These are phyloP conservation scores for Sturnus vulgaris DNA, from an alignment of 2,113 vertebrate genomes.

Conservation along the genomic window DNA sequence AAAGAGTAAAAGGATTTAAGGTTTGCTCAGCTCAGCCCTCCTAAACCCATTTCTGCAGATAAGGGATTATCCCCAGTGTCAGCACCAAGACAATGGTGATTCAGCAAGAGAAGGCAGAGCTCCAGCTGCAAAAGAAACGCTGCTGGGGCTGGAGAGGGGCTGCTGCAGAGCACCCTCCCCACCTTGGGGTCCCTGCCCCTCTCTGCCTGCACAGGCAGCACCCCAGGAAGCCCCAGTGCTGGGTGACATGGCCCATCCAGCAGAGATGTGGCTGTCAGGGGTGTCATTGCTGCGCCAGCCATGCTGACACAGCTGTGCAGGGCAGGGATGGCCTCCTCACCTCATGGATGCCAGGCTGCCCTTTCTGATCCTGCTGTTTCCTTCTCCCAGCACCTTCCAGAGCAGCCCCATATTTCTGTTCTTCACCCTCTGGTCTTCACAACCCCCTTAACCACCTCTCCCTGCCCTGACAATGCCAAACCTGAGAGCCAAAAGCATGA, in stretches of 20 bases:
- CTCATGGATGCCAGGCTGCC: rapidly evolving
- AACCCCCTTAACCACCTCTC: neutral
- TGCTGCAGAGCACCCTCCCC: neutral
- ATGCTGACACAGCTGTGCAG: rapidly evolving
- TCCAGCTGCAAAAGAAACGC: neutral
- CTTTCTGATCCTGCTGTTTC: neutral
- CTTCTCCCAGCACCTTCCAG: neutral
- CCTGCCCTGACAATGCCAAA: rapidly evolving
- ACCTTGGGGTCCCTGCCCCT: neutral
- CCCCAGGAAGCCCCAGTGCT: neutral
- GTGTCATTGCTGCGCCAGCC: rapidly evolving
- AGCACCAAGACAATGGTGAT: neutral
- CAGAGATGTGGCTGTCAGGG: rapidly evolving
- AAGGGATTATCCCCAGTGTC: neutral
- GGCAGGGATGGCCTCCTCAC: neutral
- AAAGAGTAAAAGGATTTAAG: conserved; percentile 14
- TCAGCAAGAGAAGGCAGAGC: neutral
- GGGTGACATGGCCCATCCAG: rapidly evolving
- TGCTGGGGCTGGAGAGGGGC: neutral
- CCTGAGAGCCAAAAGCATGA: neutral
- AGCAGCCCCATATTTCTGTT: neutral
- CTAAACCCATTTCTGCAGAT: conserved; percentile 22
- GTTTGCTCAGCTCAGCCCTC: conserved; percentile 3
- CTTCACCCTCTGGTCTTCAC: neutral
- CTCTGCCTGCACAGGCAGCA: neutral